Conservation (phyloP, 2,797 vertebrate genomes). For the Pempheris klunzingeri region DNA sequence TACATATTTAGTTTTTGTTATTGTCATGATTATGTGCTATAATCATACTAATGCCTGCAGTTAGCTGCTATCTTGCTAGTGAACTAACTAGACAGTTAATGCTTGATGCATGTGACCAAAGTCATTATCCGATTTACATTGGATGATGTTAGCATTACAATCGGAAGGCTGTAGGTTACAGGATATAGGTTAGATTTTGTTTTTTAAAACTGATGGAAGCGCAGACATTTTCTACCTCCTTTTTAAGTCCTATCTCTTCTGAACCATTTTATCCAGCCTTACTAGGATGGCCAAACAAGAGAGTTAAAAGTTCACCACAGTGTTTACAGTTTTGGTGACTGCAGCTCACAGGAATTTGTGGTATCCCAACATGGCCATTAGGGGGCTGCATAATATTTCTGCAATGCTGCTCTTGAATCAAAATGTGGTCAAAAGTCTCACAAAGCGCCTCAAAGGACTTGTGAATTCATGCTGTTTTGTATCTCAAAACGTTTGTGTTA, state of each 20-base stretch:
- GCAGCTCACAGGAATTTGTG: conserved; percentile 39
- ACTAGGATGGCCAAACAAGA: neutral
- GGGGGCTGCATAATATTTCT: conserved; percentile 14
- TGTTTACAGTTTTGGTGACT: conserved; percentile 35
- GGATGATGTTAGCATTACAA: neutral
- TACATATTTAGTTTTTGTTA: too few relatives aligned
- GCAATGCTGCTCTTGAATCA: conserved; percentile 6
- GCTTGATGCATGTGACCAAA: neutral
- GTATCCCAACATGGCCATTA: conserved; percentile 14
- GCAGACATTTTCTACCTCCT: neutral
- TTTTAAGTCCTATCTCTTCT: neutral
- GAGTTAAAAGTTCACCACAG: neutral
- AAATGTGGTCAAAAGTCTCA: conserved; percentile 7
- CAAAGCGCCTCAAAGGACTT: neutral
- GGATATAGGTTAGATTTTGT: too few relatives aligned
- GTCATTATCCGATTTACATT: neutral
- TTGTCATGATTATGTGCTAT: neutral
- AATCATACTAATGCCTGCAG: neutral
- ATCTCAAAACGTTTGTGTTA: neutral
- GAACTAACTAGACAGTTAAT: neutral
- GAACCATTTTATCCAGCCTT: neutral
- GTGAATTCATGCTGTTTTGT: neutral
- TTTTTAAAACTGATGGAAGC: neutral
- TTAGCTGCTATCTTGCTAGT: neutral
- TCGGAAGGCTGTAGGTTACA: neutral